A percentile compares a stretch with the other conserved stretches of the same genome.
Conservation (phyloP, 1,140 invertebrate species). For the Meteorus sp. region DNA sequence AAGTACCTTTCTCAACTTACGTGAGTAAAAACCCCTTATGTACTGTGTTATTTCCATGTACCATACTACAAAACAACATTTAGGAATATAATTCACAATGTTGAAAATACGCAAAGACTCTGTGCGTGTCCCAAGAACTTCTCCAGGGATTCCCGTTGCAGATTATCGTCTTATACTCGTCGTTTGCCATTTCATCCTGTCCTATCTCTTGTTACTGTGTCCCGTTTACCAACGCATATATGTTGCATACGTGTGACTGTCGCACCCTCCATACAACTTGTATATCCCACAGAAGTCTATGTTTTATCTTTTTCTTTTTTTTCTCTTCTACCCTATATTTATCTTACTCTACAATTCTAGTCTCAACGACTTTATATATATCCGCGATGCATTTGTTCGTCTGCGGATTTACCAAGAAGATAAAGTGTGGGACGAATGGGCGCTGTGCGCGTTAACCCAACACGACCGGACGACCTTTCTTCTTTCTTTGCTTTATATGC, state of each 20-base stretch:
- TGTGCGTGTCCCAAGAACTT: not conserved
- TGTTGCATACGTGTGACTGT: not conserved
- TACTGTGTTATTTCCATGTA: constrained; percentile 1
- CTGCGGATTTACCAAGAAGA: not conserved
- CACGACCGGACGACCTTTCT: too few species aligned
- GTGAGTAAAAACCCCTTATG: too few species aligned
- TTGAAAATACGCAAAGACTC: constrained; percentile 1
- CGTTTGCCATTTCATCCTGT: too few species aligned
- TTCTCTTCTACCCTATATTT: not conserved
- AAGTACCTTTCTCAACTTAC: too few species aligned
- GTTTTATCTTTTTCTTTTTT: not conserved
- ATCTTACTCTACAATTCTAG: not conserved
- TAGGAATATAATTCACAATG: not conserved
- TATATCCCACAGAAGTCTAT: not conserved
- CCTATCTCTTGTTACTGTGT: too few species aligned
- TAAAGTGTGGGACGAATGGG: not conserved
- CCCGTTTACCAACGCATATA: constrained; percentile 1
- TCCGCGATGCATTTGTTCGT: constrained; percentile 7
- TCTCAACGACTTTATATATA: constrained; percentile 15
- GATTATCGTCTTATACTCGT: constrained; percentile 21
- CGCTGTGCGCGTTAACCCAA: not conserved
- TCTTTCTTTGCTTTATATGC: too few species aligned
- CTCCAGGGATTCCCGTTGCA: constrained; percentile 1
- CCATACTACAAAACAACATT: not conserved
- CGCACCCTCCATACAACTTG: not conserved